Percentiles rank a stretch among this genome's conserved stretches.
phyloP scores from a whole-genome alignment of 2,797 vertebrate species.

The Pagetopsis macropterus region DNA sequence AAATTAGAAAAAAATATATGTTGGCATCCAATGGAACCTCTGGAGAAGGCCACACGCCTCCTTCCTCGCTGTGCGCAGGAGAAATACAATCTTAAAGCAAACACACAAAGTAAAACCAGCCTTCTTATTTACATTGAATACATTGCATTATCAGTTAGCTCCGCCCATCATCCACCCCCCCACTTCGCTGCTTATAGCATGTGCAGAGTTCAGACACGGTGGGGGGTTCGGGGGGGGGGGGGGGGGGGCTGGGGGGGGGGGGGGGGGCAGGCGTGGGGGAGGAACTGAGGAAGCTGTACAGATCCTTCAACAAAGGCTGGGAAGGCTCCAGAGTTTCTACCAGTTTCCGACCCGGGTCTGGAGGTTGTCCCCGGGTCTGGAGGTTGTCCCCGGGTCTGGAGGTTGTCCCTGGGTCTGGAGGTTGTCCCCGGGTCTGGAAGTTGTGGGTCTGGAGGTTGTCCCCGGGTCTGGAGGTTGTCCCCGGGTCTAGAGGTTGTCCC shows the following conservation, averaged over 20 bases:
- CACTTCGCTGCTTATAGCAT: conserved; percentile 14
- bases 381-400: no score
- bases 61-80: conserved; percentile 56
- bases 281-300: conserved; percentile 66
- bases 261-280: no score
- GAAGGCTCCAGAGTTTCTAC: conserved; percentile 42
- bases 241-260: conserved; percentile 32
- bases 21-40: conserved; percentile 32
- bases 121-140: conserved; percentile 81
- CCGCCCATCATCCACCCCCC: conserved; percentile 12
- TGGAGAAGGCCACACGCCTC: conserved; percentile 36
- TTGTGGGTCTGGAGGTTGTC: conserved; percentile 43
- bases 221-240: conserved; percentile 28
- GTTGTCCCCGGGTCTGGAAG: conserved; percentile 40
- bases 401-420: no score
- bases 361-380: conserved; percentile 26
- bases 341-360: conserved; percentile 48
- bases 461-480: no score
- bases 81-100: conserved; percentile 69
- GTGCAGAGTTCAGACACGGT: conserved; percentile 48
- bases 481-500: no score
- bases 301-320: conserved; percentile 49
- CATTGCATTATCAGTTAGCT: conserved; percentile 52
- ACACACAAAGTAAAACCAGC: conserved; percentile 66
- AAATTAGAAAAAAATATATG: conserved; percentile 38